These are phyloP conservation scores for Muscina levida DNA, from an alignment of 2,888 invertebrate species.

Conservation along the genomic window DNA sequence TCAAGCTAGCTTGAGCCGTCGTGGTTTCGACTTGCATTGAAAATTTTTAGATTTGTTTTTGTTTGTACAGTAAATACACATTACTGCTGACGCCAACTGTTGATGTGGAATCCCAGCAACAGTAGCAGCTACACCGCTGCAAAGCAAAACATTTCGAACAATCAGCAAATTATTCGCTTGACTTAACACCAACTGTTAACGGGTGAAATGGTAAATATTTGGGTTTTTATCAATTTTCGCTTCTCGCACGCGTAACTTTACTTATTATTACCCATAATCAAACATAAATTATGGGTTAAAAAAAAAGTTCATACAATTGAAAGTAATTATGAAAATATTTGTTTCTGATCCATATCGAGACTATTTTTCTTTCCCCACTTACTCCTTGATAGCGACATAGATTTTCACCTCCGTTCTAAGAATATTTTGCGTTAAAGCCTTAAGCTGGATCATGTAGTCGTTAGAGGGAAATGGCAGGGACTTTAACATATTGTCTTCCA, in stretches of 20 bases:
- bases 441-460: slow-evolving; percentile 49
- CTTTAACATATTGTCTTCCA: slow-evolving; percentile 24
- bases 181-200: slow-evolving; percentile 1
- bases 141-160: neutral
- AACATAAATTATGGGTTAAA: too few species aligned
- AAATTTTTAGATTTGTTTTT: too few species aligned
- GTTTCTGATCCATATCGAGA: too few species aligned
- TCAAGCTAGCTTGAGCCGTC: neutral
- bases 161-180: slow-evolving; percentile 44
- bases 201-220: slow-evolving; percentile 1
- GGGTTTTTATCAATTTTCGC: neutral
- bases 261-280: too few species aligned
- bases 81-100: neutral
- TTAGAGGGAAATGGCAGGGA: slow-evolving; percentile 47
- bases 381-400: slow-evolving; percentile 24
- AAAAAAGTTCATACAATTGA: too few species aligned
- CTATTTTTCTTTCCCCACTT: too few species aligned
- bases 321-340: neutral
- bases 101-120: neutral
- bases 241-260: too few species aligned
- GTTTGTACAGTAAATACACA: neutral
- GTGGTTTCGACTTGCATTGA: too few species aligned
- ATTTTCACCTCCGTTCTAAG: too few species aligned
- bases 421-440: neutral
- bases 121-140: neutral